Percentiles rank a stretch among this genome's conserved stretches.
Conservation (phyloP, 2,888 invertebrate genomes). For the Scaptodrosophila latifasciaeformis region DNA sequence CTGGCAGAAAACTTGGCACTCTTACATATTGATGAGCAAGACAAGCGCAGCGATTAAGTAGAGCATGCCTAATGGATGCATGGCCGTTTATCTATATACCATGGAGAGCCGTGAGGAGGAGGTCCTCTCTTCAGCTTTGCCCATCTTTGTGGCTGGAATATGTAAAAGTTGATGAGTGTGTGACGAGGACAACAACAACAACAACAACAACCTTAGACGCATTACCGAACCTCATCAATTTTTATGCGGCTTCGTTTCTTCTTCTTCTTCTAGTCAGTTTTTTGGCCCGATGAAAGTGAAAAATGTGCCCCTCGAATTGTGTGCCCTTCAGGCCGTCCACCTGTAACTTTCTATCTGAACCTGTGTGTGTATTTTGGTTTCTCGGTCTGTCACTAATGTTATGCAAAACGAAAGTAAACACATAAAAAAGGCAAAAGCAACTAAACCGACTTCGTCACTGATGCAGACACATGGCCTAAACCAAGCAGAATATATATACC, state of each 20-base stretch:
- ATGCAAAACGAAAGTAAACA: slow-evolving; percentile 48
- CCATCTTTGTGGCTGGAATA: no score
- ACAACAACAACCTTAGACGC: no score
- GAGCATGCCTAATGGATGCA: slow-evolving; percentile 44
- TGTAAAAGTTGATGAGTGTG: background rate
- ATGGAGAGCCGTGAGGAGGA: no score
- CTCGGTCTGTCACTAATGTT: slow-evolving; percentile 38
- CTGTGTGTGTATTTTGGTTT: background rate
- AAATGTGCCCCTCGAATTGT: slow-evolving; percentile 34
- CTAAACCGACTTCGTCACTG: background rate
- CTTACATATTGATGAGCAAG: slow-evolving; percentile 47
- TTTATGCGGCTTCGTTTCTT: slow-evolving; percentile 43
- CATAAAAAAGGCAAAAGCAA: background rate
- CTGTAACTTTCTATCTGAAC: background rate
- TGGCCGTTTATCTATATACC: slow-evolving; percentile 16
- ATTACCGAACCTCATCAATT: slow-evolving; percentile 49
- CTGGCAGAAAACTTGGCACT: slow-evolving; percentile 37
- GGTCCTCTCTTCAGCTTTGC: no score
- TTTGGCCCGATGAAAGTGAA: slow-evolving; percentile 39
- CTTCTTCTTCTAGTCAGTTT: no score
- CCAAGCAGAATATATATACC: background rate
- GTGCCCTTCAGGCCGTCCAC: background rate
- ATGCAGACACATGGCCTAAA: no score
- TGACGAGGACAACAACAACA: background rate
- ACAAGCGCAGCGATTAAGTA: slow-evolving; percentile 38